Base-by-base conservation (phyloP, 2,113 vertebrate genomes). In the Mesocricetus auratus region DNA sequence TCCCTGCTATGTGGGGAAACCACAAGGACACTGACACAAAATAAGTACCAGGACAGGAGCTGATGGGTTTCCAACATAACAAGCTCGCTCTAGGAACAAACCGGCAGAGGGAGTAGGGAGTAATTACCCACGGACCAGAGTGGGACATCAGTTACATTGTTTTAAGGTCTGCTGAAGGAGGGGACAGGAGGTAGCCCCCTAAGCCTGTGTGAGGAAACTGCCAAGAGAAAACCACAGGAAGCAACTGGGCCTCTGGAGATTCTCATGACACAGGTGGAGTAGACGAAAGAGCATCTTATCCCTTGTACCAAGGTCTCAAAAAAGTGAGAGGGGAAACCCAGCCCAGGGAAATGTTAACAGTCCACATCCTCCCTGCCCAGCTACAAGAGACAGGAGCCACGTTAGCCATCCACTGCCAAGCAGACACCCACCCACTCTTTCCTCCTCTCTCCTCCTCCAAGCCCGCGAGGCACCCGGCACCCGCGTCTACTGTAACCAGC, bases 1-100 rank as follows among this genome's bases (percentile, higher is more conserved):
- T 53, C 71, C 88, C 86, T 26, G 22, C 39, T 31, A 2, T 17
- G 36, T 90, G 45, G 3, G 4, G 13, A n/a, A 91, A 45, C 15
- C 39, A 96, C 29, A 75, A 89, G 15, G 60, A 96, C 53, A 93
- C 1, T 33, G 36, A 94, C 66, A 90, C 62, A 68, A 33, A 94
- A 0, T 50, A 75, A 91, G 58, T 92, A 91, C 47, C 45, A 95
- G 69, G 60, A 94, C 45, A 85, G 19, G 42, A 26, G 4, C 53
- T 86, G 29, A 95, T 42, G 33, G 68, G 31, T 58, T 45, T 77
- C 11, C 47, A 33, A 66, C 45, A 56, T 94, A 93, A 60, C 13
- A 89, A 69, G 29, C 3, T 87, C 53, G 66, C 24, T 86, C 58
- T 56, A n/a, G 10, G n/a, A 82, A 92, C 1, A n/a, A 78, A 92